A percentile compares a stretch with the other conserved stretches of the same genome.
phyloP scores from a whole-genome alignment of 2,888 invertebrate genomes.

The Tipula helvola region DNA sequence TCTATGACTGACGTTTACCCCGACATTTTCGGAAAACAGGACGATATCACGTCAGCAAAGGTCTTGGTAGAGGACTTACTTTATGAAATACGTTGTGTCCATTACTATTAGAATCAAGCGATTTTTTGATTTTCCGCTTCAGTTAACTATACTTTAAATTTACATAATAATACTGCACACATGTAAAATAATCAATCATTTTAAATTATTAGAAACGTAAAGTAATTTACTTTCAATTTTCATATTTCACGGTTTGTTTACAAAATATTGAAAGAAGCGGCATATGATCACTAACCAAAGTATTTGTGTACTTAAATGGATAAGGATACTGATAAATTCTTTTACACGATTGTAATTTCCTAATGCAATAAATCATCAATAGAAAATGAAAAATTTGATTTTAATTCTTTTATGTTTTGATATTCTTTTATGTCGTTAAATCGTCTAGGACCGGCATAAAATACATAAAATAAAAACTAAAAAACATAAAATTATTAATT shows the following conservation, averaged over 20 bases:
- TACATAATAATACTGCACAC: too few species aligned
- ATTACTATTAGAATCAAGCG: too few species aligned
- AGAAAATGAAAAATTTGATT: not conserved
- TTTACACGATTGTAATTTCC: not conserved
- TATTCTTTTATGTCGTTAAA: not conserved
- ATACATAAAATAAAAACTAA: not conserved
- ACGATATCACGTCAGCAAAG: too few species aligned
- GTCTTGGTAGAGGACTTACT: too few species aligned
- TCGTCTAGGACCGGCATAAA: conserved; percentile 4
- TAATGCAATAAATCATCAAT: not conserved
- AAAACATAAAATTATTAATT: not conserved
- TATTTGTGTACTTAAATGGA: not conserved
- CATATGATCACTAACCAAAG: not conserved
- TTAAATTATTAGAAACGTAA: not conserved
- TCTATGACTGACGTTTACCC: too few species aligned
- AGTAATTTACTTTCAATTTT: not conserved
- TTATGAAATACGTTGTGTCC: too few species aligned
- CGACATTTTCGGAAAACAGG: too few species aligned
- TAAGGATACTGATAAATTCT: not conserved
- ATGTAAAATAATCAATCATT: not conserved
- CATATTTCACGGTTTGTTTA: not conserved
- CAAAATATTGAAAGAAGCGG: not conserved
- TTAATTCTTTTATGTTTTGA: not conserved
- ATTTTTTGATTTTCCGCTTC: too few species aligned
- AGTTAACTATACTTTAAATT: not conserved